These are phyloP conservation scores for Tenebrio molitor DNA, from an alignment of 1,140 invertebrate genomes.

Conservation along the genomic window DNA sequence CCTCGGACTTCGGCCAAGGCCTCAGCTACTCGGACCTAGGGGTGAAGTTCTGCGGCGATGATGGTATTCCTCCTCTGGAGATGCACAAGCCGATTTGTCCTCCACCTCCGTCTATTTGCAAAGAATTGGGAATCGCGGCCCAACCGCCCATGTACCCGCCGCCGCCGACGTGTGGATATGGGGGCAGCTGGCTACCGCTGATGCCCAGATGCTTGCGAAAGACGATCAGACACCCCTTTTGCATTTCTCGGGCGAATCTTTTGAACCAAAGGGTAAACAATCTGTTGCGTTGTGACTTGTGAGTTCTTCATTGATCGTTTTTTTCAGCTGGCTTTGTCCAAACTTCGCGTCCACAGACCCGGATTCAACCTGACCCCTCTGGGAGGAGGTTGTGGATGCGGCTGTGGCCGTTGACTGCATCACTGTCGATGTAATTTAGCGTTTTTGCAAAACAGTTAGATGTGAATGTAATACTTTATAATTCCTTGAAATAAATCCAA, in stretches of 20 bases:
- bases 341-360: too few relatives aligned
- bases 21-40: background rate
- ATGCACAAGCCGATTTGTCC: constrained; percentile 4
- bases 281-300: background rate
- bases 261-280: background rate
- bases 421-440: too few relatives aligned
- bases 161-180: background rate
- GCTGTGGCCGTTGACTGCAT: too few relatives aligned
- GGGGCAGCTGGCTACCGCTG: background rate
- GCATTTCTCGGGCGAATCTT: background rate
- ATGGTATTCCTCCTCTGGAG: background rate
- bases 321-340: background rate
- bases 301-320: too few relatives aligned
- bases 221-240: background rate
- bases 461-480: background rate
- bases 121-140: constrained; percentile 2
- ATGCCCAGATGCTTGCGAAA: background rate
- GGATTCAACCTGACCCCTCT: too few relatives aligned
- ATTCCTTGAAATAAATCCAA: background rate
- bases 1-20: background rate
- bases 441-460: too few relatives aligned
- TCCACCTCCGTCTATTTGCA: constrained; percentile 9
- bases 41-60: background rate
- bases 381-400: background rate
- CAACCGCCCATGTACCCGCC: background rate